Base-by-base conservation (phyloP, 2,113 vertebrate genomes). In the Fregetta grallaria region DNA sequence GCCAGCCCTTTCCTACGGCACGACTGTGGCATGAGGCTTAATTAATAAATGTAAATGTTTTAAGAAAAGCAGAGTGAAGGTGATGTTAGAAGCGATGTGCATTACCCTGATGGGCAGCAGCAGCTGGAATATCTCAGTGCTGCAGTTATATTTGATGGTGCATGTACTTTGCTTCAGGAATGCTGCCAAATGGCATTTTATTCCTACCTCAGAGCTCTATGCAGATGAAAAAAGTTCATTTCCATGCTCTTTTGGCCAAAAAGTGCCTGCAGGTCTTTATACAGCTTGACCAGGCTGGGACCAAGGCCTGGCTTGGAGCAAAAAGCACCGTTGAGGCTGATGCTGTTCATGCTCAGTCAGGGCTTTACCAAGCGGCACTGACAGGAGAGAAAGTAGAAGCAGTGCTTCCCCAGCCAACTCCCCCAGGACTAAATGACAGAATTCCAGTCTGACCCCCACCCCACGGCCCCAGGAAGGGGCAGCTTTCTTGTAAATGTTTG, bases 181-280 rank as follows among this genome's bases (percentile, higher is more conserved):
- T 36, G 49, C 53, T 88, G 88, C 88, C 93, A 94, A 97, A 91
- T 87, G 70, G 52, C n/a, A 86, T 86, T 93, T 97, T 86, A 82
- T 65, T 90, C 73, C 40, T 91, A 59, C 81, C 55, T 96, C 13
- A 2, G 62, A 94, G 80, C 61, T 80, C 42, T 74, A 12, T 70
- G 86, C n/a, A 30, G 45, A 84, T 78, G 62, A 47, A 87, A 84
- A 93, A 87, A 52, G 34, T 84, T 77, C 62, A 72, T 93, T 95
- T 96, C 73, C 45, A 61, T 22, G 50, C 12, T 36, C 15, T 72
- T 25, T 80, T 88, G 49, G 90, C 76, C 27, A 6, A 5, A 22
- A 95, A 90, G 25, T 34, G 71, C 85, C 61, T 93, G 47, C 76
- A 87, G 80, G n/a, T 86, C 68, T 90, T 93, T 76, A 77, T 42